These are phyloP conservation scores for Pantala flavescens DNA, from an alignment of 1,140 invertebrate species.

Conservation along the genomic window DNA sequence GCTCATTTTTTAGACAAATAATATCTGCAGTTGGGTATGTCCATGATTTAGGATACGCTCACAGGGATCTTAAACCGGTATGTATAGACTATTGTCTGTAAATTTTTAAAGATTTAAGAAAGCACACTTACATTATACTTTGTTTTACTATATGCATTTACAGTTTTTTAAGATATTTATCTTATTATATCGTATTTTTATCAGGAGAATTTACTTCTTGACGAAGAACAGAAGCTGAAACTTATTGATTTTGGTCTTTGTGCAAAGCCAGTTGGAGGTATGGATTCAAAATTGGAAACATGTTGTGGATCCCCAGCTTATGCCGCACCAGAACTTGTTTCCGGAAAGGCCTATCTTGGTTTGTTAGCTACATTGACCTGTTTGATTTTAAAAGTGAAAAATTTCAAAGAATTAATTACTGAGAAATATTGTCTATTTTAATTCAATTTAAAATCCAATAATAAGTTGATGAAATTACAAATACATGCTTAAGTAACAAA, in stretches of 20 bases:
- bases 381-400: no score
- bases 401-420: no score
- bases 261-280: conserved; percentile 62
- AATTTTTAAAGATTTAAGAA: no score
- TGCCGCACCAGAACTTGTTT: conserved; percentile 52
- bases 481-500: no score
- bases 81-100: conserved; percentile 26
- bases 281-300: conserved; percentile 54
- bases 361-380: conserved; percentile 20
- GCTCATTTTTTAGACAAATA: conserved; percentile 66
- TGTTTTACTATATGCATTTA: no score
- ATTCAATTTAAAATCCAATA: neutral
- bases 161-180: no score
- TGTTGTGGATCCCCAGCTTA: conserved; percentile 76
- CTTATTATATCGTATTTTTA: no score
- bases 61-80: conserved; percentile 74
- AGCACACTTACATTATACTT: no score
- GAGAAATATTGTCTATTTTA: no score
- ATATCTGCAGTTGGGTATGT: conserved; percentile 66
- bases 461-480: no score
- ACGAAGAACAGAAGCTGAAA: conserved; percentile 69
- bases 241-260: conserved; percentile 86
- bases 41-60: conserved; percentile 63
- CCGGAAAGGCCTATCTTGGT: conserved; percentile 43
- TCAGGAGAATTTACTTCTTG: conserved; percentile 72